Evolutionary conservation across 2,113 vertebrate species (phyloP), one percentile per base, ranked within the genome.

Genomic region (Callipepla squamata): DNA sequence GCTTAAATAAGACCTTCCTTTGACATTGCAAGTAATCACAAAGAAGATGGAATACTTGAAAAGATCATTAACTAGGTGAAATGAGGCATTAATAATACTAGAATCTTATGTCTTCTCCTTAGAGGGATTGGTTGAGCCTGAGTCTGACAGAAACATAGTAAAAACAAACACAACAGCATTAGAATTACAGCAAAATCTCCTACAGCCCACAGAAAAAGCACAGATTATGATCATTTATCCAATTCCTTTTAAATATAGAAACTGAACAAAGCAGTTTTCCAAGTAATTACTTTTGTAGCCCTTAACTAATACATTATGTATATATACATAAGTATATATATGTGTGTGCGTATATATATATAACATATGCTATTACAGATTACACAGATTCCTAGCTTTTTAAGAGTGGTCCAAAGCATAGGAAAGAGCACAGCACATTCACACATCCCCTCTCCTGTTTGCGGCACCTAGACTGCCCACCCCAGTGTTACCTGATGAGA

Each of bases 31-130:
- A 57, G 72, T 81, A 90, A 90, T 69, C 77, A 74, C 23, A 82
- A 68, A 81, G 23, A 92, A 80, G 57, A 93, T 6, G 4, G 47
- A 92, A 78, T 50, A 81, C 26, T 38, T 30, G 51, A 76, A 87
- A 92, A 92, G 47, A 90, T 73, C 32, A 42, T 76, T 81, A 78
- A 67, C 22, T 45, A 70, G n/a, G 47, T 40, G 6, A 91, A 87
- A 81, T 3, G 17, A 81, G 45, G 58, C 7, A 70, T 55, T 74
- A 85, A 61, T 30, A 85, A 83, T 38, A 75, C 58, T 36, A 47
- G 92, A 92, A 92, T 73, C 57, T 82, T 80, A 74, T 19, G 32
- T 18, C 69, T 95, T 83, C 44, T n/a, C 32, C 47, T 78, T 53
- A 79, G 30, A 87, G 36, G 34, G 36, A 79, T 1, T 76, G 30